Conservation (phyloP, 2,113 vertebrate species). For the Percopsis transmontana region DNA sequence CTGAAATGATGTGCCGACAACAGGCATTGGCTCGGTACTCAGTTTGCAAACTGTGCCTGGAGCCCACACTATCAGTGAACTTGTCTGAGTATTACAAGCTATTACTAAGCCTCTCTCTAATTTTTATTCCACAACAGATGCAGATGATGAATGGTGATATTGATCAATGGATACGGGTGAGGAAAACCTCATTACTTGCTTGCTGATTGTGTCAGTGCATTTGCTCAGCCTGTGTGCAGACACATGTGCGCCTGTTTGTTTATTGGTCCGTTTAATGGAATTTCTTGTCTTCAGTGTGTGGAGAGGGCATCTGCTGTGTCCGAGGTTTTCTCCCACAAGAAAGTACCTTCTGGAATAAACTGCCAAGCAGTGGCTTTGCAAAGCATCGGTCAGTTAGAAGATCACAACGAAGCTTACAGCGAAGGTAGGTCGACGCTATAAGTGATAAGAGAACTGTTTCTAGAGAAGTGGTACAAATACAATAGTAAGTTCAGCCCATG, state of each 20-base stretch:
- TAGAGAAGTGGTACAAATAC: slow-evolving; percentile 16
- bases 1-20: slow-evolving; percentile 48
- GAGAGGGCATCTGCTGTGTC: slow-evolving; percentile 81
- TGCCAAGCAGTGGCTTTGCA: slow-evolving; percentile 63
- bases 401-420: slow-evolving; percentile 79
- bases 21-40: slow-evolving; percentile 23
- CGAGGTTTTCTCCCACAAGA: slow-evolving; percentile 75
- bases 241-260: not conserved
- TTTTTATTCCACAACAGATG: slow-evolving; percentile 58
- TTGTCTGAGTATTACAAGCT: slow-evolving; percentile 14
- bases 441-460: not conserved
- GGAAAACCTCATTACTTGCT: slow-evolving; percentile 8
- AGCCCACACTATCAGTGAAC: slow-evolving; percentile 37
- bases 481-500: not conserved
- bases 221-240: not conserved
- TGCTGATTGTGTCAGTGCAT: not conserved
- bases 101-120: slow-evolving; percentile 7
- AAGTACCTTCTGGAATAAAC: slow-evolving; percentile 42
- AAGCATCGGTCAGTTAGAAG: slow-evolving; percentile 75
- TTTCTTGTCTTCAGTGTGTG: slow-evolving; percentile 70
- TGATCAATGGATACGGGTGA: slow-evolving; percentile 81
- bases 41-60: slow-evolving; percentile 28
- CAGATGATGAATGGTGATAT: slow-evolving; percentile 62
- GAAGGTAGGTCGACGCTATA: slow-evolving; percentile 80
- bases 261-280: not conserved